Evolutionary conservation across 2,113 vertebrate species (phyloP), one percentile per base, ranked within the genome.

Genomic region (Myrmophylax atrothorax): DNA sequence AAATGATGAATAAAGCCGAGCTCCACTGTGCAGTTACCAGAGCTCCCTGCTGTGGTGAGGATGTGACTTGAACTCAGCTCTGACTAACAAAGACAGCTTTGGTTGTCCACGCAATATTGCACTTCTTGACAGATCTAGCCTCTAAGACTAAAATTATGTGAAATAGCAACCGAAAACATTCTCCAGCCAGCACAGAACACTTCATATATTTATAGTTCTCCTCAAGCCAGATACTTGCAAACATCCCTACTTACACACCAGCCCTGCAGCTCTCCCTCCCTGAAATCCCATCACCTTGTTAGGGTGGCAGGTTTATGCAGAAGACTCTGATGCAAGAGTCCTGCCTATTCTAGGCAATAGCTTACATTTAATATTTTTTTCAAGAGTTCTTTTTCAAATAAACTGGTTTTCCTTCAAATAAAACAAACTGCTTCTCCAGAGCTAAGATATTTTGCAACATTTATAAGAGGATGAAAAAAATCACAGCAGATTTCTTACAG

Each of bases 401-500:
- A 82, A 66, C 59, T 4, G 4, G 62, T 73, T 89, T 56, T 92
- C 22, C 37, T 94, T 69, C 53, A 84, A 87, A 63, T 28, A 50
- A 64, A 64, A 47, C 33, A 92, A 92, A 68, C 52, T 20, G 24
- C 13, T 0, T 66, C 60, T n/a, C 69, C 44, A 28, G 53, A 82
- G 47, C 76, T 84, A 93, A 47, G 35, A 35, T n/a, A 63, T 64
- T 87, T 68, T 49, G 17, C 64, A 82, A 79, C 25, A 47, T 79
- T 83, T 76, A 64, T 29, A 84, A 73, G 9, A 22, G 17, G 13
- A 84, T 6, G 1, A 74, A 84, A 96, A 94, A 93, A 50, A 10
- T 35, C 58, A 31, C n/a, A 76, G 59, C 93, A 96, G 78, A 91
- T 87, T 89, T 89, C 62, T 85, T 69, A 29, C 78, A 92, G 73